Evolutionary conservation across 2,888 invertebrate genomes (phyloP), one percentile per base, ranked within the genome.

Genomic region (Drosophila ustulata): DNA sequence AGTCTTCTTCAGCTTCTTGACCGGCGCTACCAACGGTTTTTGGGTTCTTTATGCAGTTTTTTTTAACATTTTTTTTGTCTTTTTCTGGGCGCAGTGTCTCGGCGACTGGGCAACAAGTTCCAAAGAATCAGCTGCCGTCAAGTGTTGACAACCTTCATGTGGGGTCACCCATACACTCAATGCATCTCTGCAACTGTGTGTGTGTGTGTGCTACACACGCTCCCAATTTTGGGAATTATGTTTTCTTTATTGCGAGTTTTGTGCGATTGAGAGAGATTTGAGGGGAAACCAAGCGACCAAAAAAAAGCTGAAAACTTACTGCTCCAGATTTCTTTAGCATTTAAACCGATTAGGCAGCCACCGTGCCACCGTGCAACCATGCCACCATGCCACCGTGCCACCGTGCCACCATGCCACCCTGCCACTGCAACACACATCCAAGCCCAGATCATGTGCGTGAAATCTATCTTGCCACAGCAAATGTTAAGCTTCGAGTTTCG

Each of bases 81-180:
- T 58, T 74, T 66, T 47, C 65, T 67, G 70, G 75, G 81, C 78
- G 80, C 73, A 58, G 47, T 23, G 50, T 63, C 53, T 41, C 32
- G 8, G 58, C 28, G 49, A 41, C 45, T 56, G 55, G 45, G 71
- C 68, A 79, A 82, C 84, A 87, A 82, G 88, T 85, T 85, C 80
- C 71, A 51, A 39, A 63, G 88, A 85, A 79, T 78, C 68, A 64
- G 67, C 66, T 62, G 74, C 67, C 49, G 74, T 67, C 71, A 66
- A 78, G 78, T 72, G 82, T 77, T 85, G 88, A 80, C 80, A 85
- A 69, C 83, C 55, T 73, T 78, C 84, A 73, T 84, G 83, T 79
- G 84, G 82, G 83, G 83, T 81, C 86, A 62, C 8, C 46, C 55
- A 49, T 25, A 25, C 28, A 32, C 34, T n/a, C n/a, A n/a, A 47